Evolutionary conservation across 2,888 invertebrate species (phyloP).

Genomic region (Galerucella nymphaeae): DNA sequence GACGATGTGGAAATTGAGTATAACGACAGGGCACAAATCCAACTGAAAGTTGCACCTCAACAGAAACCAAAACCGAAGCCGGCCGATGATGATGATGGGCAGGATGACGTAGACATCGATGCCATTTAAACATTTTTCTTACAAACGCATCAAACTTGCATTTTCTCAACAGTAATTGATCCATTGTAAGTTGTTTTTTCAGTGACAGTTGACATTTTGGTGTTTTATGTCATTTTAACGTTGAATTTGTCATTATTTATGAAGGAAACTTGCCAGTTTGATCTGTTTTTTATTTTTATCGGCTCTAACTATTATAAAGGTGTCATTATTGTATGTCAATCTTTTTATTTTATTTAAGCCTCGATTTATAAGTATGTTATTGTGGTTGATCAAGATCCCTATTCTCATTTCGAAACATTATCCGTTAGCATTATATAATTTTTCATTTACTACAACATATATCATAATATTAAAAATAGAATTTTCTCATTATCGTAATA

Average conservation of each 20-base stretch:
- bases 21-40: slow-evolving; percentile 85
- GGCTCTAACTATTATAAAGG: slow-evolving; percentile 18
- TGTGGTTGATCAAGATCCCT: slow-evolving; percentile 33
- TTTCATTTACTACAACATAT: slow-evolving; percentile 46
- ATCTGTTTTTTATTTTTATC: neutral
- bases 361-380: slow-evolving; percentile 38
- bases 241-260: neutral
- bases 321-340: slow-evolving; percentile 24
- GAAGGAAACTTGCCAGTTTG: neutral
- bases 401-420: slow-evolving; percentile 32
- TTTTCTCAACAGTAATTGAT: neutral
- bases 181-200: neutral
- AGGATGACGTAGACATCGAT: slow-evolving; percentile 90
- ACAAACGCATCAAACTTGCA: slow-evolving; percentile 15
- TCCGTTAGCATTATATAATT: slow-evolving; percentile 32
- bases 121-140: slow-evolving; percentile 76
- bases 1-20: slow-evolving; percentile 85
- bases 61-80: slow-evolving; percentile 56
- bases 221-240: no score
- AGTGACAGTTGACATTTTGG: neutral
- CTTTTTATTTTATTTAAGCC: slow-evolving; percentile 29
- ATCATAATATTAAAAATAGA: slow-evolving; percentile 38
- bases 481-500: slow-evolving; percentile 34
- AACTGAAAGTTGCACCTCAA: slow-evolving; percentile 67
- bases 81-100: slow-evolving; percentile 77